Conservation (phyloP, 2,888 invertebrate species). For the Sialis lutaria region DNA sequence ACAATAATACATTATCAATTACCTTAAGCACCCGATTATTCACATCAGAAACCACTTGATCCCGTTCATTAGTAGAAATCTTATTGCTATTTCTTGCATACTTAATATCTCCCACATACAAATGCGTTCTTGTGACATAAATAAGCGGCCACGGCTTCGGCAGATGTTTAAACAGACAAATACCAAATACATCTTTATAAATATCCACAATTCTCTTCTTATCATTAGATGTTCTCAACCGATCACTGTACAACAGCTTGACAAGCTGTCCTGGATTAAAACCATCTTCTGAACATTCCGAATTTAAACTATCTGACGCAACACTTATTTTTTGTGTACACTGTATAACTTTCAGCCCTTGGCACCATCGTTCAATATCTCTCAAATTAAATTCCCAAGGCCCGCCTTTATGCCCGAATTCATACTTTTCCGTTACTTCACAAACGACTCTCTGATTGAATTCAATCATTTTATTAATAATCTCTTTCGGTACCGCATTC, state of each 20-base stretch:
- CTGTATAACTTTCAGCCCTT: constrained; percentile 30
- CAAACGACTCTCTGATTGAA: constrained; percentile 56
- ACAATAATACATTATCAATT: too few species aligned
- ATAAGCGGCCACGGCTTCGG: constrained; percentile 30
- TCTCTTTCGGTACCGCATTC: constrained; percentile 34
- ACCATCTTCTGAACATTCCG: constrained; percentile 2
- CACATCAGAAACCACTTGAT: too few species aligned
- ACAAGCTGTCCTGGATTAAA: constrained; percentile 42
- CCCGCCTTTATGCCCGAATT: constrained; percentile 66
- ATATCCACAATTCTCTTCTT: constrained; percentile 44
- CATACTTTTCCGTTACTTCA: constrained; percentile 40
- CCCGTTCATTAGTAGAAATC: too few species aligned
- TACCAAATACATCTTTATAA: constrained; percentile 29
- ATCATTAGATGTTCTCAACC: constrained; percentile 70
- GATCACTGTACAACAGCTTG: constrained; percentile 66
- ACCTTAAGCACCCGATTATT: too few species aligned
- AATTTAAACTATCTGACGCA: neutral
- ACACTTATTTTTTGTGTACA: neutral
- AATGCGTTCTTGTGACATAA: constrained; percentile 34
- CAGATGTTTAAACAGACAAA: constrained; percentile 15
- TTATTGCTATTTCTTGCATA: constrained; percentile 21
- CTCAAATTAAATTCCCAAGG: constrained; percentile 97
- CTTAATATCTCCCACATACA: constrained; percentile 49
- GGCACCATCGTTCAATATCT: constrained; percentile 88
- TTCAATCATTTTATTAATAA: constrained; percentile 53